These are phyloP conservation scores for Drosophila kohkoa DNA, from an alignment of 1,140 invertebrate genomes.

Conservation along the genomic window DNA sequence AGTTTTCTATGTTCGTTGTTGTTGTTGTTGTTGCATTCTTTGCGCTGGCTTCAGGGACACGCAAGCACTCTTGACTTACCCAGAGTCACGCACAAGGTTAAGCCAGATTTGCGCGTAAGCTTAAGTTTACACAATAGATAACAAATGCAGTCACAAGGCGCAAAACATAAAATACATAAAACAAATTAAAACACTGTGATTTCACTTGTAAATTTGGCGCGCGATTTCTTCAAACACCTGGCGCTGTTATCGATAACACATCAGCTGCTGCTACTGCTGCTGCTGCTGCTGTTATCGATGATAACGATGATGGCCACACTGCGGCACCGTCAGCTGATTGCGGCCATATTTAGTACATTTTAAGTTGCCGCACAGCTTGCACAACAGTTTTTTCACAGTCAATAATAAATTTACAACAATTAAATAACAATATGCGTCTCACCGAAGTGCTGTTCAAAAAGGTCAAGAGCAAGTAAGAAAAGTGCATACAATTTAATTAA, in stretches of 20 bases:
- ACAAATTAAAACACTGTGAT: background rate
- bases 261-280: background rate
- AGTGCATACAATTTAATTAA: constrained; percentile 23
- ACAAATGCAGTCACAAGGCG: background rate
- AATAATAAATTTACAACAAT: constrained; percentile 30
- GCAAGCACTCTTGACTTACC: constrained; percentile 25
- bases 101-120: constrained; percentile 28
- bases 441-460: constrained; percentile 71
- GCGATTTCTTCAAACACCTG: background rate
- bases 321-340: background rate
- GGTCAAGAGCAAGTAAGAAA: constrained; percentile 72
- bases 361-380: constrained; percentile 25
- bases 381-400: constrained; percentile 39
- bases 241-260: constrained; percentile 14
- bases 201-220: background rate
- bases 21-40: constrained; percentile 1
- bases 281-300: background rate
- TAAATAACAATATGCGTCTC: constrained; percentile 56
- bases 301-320: background rate
- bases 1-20: background rate
- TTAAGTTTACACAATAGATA: constrained; percentile 1
- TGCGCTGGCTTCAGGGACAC: constrained; percentile 38
- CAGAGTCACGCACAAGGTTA: constrained; percentile 23
- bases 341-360: constrained; percentile 12
- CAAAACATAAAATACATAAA: background rate